Base-by-base conservation (phyloP, 2,113 vertebrate genomes). In the Campylorhamphus procurvoides region DNA sequence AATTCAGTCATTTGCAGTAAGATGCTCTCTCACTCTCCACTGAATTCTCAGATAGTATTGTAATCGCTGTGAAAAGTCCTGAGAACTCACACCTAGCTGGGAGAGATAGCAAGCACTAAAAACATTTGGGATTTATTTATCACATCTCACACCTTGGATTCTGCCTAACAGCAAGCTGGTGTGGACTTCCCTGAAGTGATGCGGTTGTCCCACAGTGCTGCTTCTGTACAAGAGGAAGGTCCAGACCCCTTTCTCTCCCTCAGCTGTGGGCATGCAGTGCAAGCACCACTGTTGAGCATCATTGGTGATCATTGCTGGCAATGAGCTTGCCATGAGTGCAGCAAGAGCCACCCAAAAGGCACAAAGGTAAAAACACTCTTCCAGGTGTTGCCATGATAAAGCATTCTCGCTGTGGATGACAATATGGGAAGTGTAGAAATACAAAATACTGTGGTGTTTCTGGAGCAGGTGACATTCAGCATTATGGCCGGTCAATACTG, bases 301-400 rank as follows among this genome's bases (percentile, higher is more conserved):
- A 0, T 31, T 0, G 2, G 10, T n/a, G 49, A 60, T 44, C 49
- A 31, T 14, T 27, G 63, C n/a, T 3, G 0, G 47, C 1, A 4
- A n/a, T 20, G 37, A 63, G 20, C 60, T 63, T 63, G 4, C 25
- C 33, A 18, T 42, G 19, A 31, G 6, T 12, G 23, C 1, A 2
- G 27, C 15, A 39, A 47, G 46, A 85, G 52, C 33, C 4, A 49
- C 33, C 9, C 18, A 37, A 49, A 68, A 59, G 10, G n/a, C 66
- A 63, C 31, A 62, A 22, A 33, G 12, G 22, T 63, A 39, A 44
- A 58, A 75, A 29, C 14, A 4, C 14, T 53, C 80, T 49, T 23
- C 53, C 25, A 67, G 40, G 7, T 25, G 16, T 59, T 56, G 33
- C 33, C 46, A 31, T 39, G 25, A 50, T 42, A 35, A 66, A 53